Evolutionary conservation across 2,797 vertebrate genomes (phyloP), one percentile per base, ranked within the genome.

Genomic region (Danio kyathit): DNA sequence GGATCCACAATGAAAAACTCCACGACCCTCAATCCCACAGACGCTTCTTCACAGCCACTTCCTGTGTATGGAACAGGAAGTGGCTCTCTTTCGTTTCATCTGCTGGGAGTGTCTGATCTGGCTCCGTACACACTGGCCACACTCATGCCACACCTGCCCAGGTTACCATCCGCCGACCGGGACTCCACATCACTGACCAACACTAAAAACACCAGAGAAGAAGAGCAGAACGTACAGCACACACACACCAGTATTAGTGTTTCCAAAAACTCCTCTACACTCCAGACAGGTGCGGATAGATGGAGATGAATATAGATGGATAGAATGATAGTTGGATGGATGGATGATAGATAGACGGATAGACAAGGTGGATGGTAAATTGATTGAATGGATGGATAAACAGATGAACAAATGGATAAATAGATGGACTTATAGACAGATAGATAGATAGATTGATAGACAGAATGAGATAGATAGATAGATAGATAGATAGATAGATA

Each of bases 81-180:
- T 7, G 49, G 2, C 75, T 6, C 56, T 10, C 0, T 83, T 83
- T 0, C 43, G 78, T 67, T 69, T 41, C 71, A 83, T 19, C 0
- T 90, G 41, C 43, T 80, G 57, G 89, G 85, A 38, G 14, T 92
- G 11, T 91, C 90, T 0, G 90, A 90, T 54, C 64, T 89, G 71
- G 84, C 91, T 0, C 86, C 89, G 1, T 81, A 86, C 7, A 86
- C 89, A 0, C 75, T 90, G 38, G 77, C 87, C 48, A 82, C 83
- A 0, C 79, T 90, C 8, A 13, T 89, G 12, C 88, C 90, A 11
- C 72, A 78, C 51, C 86, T 48, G 67, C 72, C 72, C 14, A 38
- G 44, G 59, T 1, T 67, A 17, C 19, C 57, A 38, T 29, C 60
- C 13, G 2, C 48, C 38, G 48, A 75, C 8, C 17, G 43, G 8